A percentile compares a stretch with the other conserved stretches of the same genome.
Conservation (phyloP, 2,888 invertebrate genomes). For the Zhuqinia jingwanae region DNA sequence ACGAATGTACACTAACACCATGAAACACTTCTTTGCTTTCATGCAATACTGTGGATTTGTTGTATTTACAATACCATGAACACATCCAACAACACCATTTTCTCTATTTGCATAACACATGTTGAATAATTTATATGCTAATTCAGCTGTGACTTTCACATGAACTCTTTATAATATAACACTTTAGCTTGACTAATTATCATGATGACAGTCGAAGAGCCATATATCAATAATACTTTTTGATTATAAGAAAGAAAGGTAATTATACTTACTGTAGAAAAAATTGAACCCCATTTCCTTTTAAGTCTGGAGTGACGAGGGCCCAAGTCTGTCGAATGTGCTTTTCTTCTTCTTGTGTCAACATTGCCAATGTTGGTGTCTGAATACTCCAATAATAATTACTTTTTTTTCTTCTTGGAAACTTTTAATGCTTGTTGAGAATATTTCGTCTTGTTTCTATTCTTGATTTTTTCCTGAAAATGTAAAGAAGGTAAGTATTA, state of each 20-base stretch:
- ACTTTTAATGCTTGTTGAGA: background rate
- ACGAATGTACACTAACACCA: too few species aligned
- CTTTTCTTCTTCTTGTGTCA: slow-evolving; percentile 82
- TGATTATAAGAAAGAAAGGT: background rate
- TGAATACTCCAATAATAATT: background rate
- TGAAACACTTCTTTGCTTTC: too few species aligned
- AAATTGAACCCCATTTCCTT: slow-evolving; percentile 81
- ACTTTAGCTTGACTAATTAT: slow-evolving; percentile 6
- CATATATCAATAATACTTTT: background rate
- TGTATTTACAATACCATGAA: too few species aligned
- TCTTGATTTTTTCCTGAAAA: too few species aligned
- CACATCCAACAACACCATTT: too few species aligned
- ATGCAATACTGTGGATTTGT: too few species aligned
- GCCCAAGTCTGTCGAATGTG: slow-evolving; percentile 82
- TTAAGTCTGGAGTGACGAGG: slow-evolving; percentile 81
- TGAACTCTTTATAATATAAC: background rate
- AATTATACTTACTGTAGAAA: slow-evolving; percentile 81
- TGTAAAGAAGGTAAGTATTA: too few species aligned
- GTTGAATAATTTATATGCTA: too few species aligned
- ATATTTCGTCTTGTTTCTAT: too few species aligned
- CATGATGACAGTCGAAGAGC: background rate
- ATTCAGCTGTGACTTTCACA: too few species aligned
- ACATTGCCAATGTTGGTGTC: slow-evolving; percentile 55
- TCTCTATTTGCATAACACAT: too few species aligned
- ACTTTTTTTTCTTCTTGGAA: background rate